These are phyloP conservation scores for Cheilosia pagana DNA, from an alignment of 2,888 invertebrate genomes.

Conservation along the genomic window DNA sequence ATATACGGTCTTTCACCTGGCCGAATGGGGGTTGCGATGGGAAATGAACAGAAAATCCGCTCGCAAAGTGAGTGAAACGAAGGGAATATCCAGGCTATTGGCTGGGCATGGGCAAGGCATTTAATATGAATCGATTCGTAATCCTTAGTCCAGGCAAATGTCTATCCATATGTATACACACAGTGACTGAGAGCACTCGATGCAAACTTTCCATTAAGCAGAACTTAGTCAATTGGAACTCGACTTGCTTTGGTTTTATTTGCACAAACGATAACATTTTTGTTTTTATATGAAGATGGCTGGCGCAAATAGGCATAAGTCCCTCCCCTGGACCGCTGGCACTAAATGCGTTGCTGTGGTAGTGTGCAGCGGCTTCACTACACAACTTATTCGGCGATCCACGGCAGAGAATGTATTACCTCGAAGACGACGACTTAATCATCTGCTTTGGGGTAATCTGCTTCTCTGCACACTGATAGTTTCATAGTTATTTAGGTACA, in stretches of 20 bases:
- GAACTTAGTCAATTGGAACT: constrained; percentile 82
- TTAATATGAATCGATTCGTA: constrained; percentile 69
- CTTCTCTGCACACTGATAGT: neutral
- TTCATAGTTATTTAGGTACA: constrained; percentile 4
- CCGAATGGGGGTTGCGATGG: neutral
- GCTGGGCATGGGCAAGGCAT: constrained; percentile 18
- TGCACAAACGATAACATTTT: constrained; percentile 40
- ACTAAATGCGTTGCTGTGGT: constrained; percentile 55
- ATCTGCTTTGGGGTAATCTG: constrained; percentile 9
- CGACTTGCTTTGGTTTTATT: constrained; percentile 69
- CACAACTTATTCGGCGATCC: constrained; percentile 4
- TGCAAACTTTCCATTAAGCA: constrained; percentile 81
- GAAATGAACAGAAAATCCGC: constrained; percentile 18
- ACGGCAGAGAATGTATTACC: constrained; percentile 10
- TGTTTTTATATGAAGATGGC: constrained; percentile 31
- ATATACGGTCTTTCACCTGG: constrained; percentile 43
- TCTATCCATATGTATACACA: neutral
- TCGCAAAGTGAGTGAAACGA: constrained; percentile 17
- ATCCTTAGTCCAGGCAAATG: constrained; percentile 43
- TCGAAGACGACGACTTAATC: constrained; percentile 3
- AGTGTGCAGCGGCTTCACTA: constrained; percentile 7
- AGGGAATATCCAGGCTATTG: constrained; percentile 49
- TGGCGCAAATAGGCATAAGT: constrained; percentile 10
- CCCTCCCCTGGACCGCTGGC: neutral
- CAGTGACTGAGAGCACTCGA: constrained; percentile 34